Evolutionary conservation across 2,888 invertebrate species (phyloP), one percentile per base, ranked within the genome.

Genomic region (Drosophila anomelani): DNA sequence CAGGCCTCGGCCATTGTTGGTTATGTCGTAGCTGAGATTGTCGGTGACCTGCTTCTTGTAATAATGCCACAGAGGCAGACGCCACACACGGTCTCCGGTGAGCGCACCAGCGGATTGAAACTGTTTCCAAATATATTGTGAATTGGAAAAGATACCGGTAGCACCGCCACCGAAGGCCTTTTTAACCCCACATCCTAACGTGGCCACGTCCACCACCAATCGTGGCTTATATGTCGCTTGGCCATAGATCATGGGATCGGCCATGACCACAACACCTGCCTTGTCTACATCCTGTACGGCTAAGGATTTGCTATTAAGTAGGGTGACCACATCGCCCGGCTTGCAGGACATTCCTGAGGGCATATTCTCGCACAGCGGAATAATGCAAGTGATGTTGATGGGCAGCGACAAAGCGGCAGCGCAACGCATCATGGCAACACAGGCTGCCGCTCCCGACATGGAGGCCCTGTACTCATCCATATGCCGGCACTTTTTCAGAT

Each of bases 181-280:
- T 56, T 90, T 90, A 34, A 94, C 93, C 1, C 94, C 94, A 20
- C 9, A 66, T 1, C 90, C 89, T 32, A 92, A 81, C 2, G 95
- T 95, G 1, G 95, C 95, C 79, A 95, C 92, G 80, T 95, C 94
- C 17, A 95, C 80, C 9, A 95, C 93, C 13, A 94, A 88, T 23
- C 92, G 92, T 0, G 94, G 93, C 47, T 94, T 93, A 72, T 94
- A 93, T 90, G 76, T 94, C 91, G 94, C 94, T 76, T 96, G 95
- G 6, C 96, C 96, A 91, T 97, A 96, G 43, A 95, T 94, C 57
- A 97, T 91, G 15, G 96, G 96, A 92, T 97, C 97, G 3, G 97
- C 96, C 81, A 97, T 93, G 6, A 96, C 94, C 6, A 97, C 93
- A 29, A 97, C 93, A 0, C 97, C 97, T 70, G 96, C 97, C 43